A percentile compares a stretch with the other conserved stretches of the same genome.
phyloP scores from a whole-genome alignment of 2,113 vertebrate species.

The Bufo bufo region DNA sequence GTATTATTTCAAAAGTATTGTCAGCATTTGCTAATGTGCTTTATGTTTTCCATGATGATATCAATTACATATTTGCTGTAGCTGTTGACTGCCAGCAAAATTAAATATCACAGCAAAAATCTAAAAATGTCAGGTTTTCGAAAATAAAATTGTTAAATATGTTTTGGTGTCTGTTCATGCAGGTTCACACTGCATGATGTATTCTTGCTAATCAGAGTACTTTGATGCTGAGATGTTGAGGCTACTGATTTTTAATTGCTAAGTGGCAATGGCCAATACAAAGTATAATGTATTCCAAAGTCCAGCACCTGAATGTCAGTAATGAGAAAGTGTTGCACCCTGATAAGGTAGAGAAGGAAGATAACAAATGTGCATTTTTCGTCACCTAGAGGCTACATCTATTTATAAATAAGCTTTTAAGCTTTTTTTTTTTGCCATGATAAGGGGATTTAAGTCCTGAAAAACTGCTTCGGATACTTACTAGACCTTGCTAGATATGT shows the following conservation, averaged over 20 bases:
- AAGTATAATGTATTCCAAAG: not conserved
- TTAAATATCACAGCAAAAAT: not conserved
- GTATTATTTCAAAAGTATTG: not conserved
- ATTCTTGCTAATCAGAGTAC: not conserved
- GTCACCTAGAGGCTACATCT: conserved; percentile 3
- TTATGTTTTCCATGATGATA: not conserved
- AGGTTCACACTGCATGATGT: not conserved
- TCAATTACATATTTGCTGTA: no score
- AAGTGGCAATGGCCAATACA: not conserved
- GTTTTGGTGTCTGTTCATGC: not conserved
- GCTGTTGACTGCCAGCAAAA: not conserved
- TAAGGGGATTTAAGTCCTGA: not conserved
- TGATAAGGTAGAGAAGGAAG: not conserved
- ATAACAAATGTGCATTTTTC: not conserved
- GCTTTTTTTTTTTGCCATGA: conserved; percentile 11
- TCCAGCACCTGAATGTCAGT: not conserved
- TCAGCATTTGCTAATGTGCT: not conserved
- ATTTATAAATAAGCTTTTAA: conserved; percentile 26
- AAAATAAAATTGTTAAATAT: no score
- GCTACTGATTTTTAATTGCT: conserved; percentile 6
- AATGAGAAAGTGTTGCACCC: conserved; percentile 1
- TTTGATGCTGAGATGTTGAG: not conserved
- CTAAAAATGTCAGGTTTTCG: not conserved
- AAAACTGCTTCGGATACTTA: not conserved
- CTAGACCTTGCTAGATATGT: not conserved